phyloP scores from a whole-genome alignment of 2,888 invertebrate genomes.

The Tetanocera ferruginea region DNA sequence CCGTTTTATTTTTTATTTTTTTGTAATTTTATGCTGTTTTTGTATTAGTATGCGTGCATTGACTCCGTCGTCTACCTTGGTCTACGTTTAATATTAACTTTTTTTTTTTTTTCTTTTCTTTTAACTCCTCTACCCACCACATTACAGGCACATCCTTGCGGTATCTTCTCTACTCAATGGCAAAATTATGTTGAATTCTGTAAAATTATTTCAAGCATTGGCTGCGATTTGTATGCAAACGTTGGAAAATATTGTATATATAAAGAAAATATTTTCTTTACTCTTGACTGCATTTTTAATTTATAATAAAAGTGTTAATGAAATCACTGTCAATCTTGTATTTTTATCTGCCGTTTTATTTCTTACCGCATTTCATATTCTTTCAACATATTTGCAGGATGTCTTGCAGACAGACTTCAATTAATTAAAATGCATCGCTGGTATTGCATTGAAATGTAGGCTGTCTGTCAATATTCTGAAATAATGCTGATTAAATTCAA shows the following conservation, averaged over 20 bases:
- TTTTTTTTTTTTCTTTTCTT: constrained; percentile 4
- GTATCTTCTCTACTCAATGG: constrained; percentile 23
- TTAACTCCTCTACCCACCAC: constrained; percentile 21
- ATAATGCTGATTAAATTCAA: no score
- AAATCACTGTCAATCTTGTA: constrained; percentile 17
- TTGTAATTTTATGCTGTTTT: constrained; percentile 36
- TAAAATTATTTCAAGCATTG: constrained; percentile 21
- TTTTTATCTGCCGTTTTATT: not conserved
- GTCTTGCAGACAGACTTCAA: constrained; percentile 6
- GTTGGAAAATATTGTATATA: not conserved
- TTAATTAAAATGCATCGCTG: constrained; percentile 40
- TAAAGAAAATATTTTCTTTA: constrained; percentile 2
- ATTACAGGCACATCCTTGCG: not conserved
- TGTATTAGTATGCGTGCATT: constrained; percentile 52
- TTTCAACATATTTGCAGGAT: constrained; percentile 8
- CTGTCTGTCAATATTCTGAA: not conserved
- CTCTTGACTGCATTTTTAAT: constrained; percentile 38
- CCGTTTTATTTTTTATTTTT: constrained; percentile 32
- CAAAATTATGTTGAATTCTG: constrained; percentile 42
- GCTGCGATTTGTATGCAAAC: constrained; percentile 29
- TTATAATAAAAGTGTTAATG: constrained; percentile 41
- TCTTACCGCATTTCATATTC: not conserved
- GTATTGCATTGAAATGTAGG: not conserved
- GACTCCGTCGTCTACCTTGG: constrained; percentile 42
- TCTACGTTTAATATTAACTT: not conserved